Evolutionary conservation across 2,888 invertebrate genomes (phyloP), one percentile per base, ranked within the genome.

Genomic region (Drosophila emarginata): DNA sequence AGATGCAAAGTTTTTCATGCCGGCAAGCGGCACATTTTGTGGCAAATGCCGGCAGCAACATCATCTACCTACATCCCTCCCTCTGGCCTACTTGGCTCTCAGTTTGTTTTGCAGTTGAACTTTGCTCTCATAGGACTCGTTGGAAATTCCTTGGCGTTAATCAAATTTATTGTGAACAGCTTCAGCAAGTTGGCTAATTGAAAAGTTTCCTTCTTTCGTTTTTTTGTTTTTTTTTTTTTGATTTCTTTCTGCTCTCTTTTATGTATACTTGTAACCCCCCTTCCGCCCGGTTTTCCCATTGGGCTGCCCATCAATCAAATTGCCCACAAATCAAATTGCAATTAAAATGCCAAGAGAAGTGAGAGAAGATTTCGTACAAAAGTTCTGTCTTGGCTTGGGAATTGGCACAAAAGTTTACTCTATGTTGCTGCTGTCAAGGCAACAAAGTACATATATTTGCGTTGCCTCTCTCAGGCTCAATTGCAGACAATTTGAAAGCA

Each of bases 401-500:
- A 83, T 86, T 84, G 52, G 84, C 74, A 80, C 83, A 88, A 36
- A 56, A 36, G 45, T 45, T 32, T 60, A 70, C 56, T 62, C 51
- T 51, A 9, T 57, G 56, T 56, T 36, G 54, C 36, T 51, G 45
- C 76, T 79, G 59, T 54, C 72, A 75, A 80, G 77, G 80, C 87
- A 77, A 78, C 76, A 80, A 52, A 83, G 70, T 77, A 74, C 54
- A 45, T 15, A 39, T 14, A 21, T 15, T 36, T 21, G 52, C 52
- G 23, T 18, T 28, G 66, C 54, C 70, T 62, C 64, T 67, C 61
- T 77, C 80, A 26, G 54, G 61, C 65, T 58, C 84, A 80, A 88
- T 88, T 83, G 87, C 78, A 76, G 79, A 74, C 87, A 80, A 88
- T 84, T 88, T 88, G 83, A 87, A 88, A 84, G 83, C 88, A 77